phyloP scores from a whole-genome alignment of 2,888 invertebrate species.

The Camptogramma bilineatum region DNA sequence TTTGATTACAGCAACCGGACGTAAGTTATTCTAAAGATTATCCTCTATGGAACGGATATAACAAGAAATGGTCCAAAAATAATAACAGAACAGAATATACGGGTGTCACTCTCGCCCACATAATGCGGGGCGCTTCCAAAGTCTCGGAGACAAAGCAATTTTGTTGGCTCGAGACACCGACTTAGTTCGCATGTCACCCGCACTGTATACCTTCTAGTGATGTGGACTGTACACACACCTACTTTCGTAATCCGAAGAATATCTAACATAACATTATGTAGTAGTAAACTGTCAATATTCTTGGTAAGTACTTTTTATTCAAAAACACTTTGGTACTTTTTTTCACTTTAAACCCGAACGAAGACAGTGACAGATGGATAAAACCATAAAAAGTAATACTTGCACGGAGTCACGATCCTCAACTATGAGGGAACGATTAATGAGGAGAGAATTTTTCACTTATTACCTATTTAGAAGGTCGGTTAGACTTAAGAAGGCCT shows the following conservation, averaged over 20 bases:
- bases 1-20: not conserved
- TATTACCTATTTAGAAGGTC: too few relatives aligned
- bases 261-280: not conserved
- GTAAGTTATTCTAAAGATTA: not conserved
- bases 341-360: too few relatives aligned
- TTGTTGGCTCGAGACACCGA: constrained; percentile 65
- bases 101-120: constrained; percentile 56
- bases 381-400: too few relatives aligned
- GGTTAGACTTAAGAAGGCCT: too few relatives aligned
- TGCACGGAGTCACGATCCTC: too few relatives aligned
- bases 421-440: too few relatives aligned
- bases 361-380: too few relatives aligned
- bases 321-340: too few relatives aligned
- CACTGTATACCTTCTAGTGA: constrained; percentile 51
- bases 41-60: constrained; percentile 9
- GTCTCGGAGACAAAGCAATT: constrained; percentile 71
- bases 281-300: too few relatives aligned
- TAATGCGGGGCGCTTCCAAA: constrained; percentile 64
- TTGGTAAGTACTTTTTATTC: too few relatives aligned
- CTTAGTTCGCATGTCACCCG: constrained; percentile 70
- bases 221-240: constrained; percentile 1
- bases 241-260: not conserved
- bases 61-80: constrained; percentile 54
- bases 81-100: constrained; percentile 55
- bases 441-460: too few relatives aligned